These are phyloP conservation scores for Eunapius fragilis DNA, from an alignment of 37 sponge, comb jelly and placozoan species.

Conservation along the genomic window DNA sequence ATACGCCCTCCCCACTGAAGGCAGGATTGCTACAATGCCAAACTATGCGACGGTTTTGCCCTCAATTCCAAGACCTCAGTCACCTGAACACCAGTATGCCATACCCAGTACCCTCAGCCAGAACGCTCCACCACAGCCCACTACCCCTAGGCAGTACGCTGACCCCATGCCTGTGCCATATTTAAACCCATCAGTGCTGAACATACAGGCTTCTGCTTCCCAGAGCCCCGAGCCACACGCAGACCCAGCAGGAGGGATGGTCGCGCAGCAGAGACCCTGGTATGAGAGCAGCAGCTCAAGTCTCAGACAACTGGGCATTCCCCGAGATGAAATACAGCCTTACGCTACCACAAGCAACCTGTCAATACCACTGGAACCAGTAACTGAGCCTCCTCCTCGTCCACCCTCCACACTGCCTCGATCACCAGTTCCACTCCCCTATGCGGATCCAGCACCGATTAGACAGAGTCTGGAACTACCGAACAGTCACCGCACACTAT, in stretches of 20 bases:
- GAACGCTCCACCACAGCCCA: background rate
- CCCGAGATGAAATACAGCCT: background rate
- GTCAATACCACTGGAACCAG: background rate
- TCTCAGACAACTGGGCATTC: background rate
- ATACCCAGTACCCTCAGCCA: background rate
- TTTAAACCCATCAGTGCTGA: background rate
- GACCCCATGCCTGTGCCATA: background rate
- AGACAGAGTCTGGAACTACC: background rate
- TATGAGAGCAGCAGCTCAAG: background rate
- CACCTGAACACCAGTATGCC: background rate
- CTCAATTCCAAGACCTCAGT: background rate
- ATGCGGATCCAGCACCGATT: background rate
- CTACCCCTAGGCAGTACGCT: background rate
- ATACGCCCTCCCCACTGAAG: background rate
- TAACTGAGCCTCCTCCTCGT: background rate
- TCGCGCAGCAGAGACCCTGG: background rate
- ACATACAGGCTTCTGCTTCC: background rate
- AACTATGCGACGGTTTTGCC: background rate
- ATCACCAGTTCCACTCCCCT: background rate
- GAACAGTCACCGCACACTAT: background rate
- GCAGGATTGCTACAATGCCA: background rate
- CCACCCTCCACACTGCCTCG: background rate
- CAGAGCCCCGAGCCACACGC: background rate
- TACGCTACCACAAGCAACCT: background rate
- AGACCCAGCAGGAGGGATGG: background rate